Base-by-base conservation (phyloP, 2,888 invertebrate species). In the Lasioglossum lativentre region DNA sequence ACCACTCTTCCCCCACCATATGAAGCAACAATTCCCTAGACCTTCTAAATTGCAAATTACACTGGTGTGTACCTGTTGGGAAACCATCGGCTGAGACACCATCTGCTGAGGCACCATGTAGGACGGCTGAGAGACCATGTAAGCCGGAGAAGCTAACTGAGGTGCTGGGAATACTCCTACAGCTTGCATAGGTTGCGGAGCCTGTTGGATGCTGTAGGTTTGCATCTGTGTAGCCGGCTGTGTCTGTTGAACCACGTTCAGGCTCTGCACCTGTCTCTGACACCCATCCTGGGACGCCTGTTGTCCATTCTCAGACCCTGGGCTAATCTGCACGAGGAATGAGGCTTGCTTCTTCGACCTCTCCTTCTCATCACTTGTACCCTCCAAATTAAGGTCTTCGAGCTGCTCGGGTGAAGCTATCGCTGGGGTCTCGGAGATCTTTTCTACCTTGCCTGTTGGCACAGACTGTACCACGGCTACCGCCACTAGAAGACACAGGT, bases 271-370 rank as follows among this genome's bases (percentile, higher is more conserved):
- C 16, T 66, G 73, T 0, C 0, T 1, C 6, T 42, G 63, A 6
- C 12, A 23, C 8, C 16, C 19, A 16, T 56, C 19, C 23, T 47
- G 30, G 2, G 38, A 70, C 5, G 0, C 5, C 23, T 40, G 70
- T 2, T 40, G 70, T 4, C 34, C 66, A 23, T 68, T 38, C 34
- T 81, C 47, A 40, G 76, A 42, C 4, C 92, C 95, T 4, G 95
- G 95, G 40, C 94, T 92, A 77, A 96, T 95, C 88, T 96, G 95
- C 8, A 96, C 95, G 91, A 96, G 96, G 89, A 96, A 95, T 1
- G 70, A 70, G 0, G 95, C 94, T 56, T 95, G 95, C 90, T 96
- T 96, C 82, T 93, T 93, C 38, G 93, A 88, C 45, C 95, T 83
- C 79, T 92, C 88, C 80, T 88, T 90, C 75, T 83, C 90, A 1